These are phyloP conservation scores for Hycleus phaleratus DNA, from an alignment of 1,140 invertebrate genomes.

Conservation along the genomic window DNA sequence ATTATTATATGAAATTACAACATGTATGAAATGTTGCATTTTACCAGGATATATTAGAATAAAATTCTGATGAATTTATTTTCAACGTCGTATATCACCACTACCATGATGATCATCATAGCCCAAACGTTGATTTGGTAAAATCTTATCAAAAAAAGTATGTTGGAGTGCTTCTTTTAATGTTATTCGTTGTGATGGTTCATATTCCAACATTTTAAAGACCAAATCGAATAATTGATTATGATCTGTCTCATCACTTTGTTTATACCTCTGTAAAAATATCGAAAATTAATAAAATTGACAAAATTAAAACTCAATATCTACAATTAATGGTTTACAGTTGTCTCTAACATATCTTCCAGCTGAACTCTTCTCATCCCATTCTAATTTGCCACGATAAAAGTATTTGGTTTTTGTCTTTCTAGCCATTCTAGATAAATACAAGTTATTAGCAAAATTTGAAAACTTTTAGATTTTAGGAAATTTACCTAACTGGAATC, in stretches of 20 bases:
- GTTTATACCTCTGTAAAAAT: slow-evolving; percentile 77
- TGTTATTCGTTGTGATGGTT: slow-evolving; percentile 82
- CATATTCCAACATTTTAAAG: slow-evolving; percentile 93
- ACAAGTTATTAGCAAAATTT: slow-evolving; percentile 13
- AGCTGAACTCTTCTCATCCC: slow-evolving; percentile 89
- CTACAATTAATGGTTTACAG: slow-evolving; percentile 91
- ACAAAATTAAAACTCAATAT: slow-evolving; percentile 23
- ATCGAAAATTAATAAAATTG: neutral
- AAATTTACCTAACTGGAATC: slow-evolving; percentile 73
- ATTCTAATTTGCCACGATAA: slow-evolving; percentile 88
- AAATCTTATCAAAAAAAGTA: slow-evolving; percentile 86
- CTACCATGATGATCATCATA: slow-evolving; percentile 44
- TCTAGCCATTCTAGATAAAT: slow-evolving; percentile 69
- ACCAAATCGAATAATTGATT: slow-evolving; percentile 91
- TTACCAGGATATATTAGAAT: too few relatives aligned
- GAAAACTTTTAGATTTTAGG: slow-evolving; percentile 2
- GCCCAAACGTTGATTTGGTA: slow-evolving; percentile 58
- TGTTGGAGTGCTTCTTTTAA: slow-evolving; percentile 84
- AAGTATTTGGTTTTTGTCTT: slow-evolving; percentile 98
- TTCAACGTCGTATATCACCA: slow-evolving; percentile 43
- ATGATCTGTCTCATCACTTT: slow-evolving; percentile 83
- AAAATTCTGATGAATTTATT: neutral
- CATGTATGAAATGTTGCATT: too few relatives aligned
- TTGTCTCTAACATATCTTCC: slow-evolving; percentile 97
- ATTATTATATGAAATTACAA: too few relatives aligned